Percentiles rank a stretch among this genome's conserved stretches.
Conservation (phyloP, 2,113 vertebrate species). For the Alces alces region DNA sequence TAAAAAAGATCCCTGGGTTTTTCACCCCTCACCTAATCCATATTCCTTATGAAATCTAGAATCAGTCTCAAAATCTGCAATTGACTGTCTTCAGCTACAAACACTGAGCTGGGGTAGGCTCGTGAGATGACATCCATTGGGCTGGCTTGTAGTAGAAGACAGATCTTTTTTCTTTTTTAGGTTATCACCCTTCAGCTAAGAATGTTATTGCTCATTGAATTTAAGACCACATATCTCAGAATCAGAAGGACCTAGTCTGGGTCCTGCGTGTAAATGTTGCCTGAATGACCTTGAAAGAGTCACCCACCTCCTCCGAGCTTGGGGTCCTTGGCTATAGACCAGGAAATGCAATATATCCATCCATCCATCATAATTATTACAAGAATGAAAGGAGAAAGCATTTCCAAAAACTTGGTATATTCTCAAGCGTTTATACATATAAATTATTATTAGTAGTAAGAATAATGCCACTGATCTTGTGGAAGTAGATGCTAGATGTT, state of each 20-base stretch:
- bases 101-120: not conserved
- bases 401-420: not conserved
- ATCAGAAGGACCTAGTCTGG: not conserved
- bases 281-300: not conserved
- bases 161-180: not conserved
- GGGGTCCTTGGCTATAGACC: not conserved
- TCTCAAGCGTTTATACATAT: not conserved
- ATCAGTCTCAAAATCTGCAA: not conserved
- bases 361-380: not conserved
- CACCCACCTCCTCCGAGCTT: not conserved
- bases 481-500: not conserved
- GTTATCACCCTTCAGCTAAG: not conserved
- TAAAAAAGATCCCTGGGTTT: not conserved
- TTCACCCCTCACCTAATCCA: not conserved
- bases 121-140: not conserved
- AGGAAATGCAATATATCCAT: not conserved
- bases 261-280: not conserved
- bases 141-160: not conserved
- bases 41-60: not conserved
- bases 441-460: not conserved
- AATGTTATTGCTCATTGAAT: not conserved
- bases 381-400: not conserved
- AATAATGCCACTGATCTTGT: not conserved
- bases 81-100: not conserved
- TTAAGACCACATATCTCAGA: not conserved